phyloP scores from a whole-genome alignment of 2,797 vertebrate genomes.

The Fringilla coelebs region DNA sequence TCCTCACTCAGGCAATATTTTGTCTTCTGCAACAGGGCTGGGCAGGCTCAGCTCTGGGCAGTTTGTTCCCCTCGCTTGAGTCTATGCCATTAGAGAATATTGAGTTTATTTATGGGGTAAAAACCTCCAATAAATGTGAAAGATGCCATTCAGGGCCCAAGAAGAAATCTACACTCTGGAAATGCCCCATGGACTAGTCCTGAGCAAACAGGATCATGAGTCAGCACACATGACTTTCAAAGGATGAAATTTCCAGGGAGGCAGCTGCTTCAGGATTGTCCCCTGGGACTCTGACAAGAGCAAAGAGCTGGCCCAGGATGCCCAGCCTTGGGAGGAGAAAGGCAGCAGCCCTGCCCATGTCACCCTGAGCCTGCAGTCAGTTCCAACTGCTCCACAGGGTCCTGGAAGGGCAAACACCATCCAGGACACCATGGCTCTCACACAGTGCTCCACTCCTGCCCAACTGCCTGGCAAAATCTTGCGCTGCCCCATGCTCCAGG shows the following conservation, averaged over 20 bases:
- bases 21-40: neutral
- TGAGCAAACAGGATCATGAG: neutral
- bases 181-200: neutral
- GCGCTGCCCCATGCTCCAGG: neutral
- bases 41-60: neutral
- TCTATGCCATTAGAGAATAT: neutral
- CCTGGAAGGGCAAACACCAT: neutral
- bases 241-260: neutral
- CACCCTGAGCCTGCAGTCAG: neutral
- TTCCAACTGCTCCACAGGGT: neutral
- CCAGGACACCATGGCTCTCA: neutral
- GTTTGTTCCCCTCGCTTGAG: neutral
- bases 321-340: neutral
- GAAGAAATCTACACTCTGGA: neutral
- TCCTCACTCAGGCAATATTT: neutral
- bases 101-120: neutral
- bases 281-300: neutral
- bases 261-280: neutral
- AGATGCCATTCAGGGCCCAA: neutral
- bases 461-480: neutral
- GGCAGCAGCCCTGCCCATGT: neutral
- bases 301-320: neutral
- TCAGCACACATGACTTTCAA: neutral
- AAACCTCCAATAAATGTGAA: neutral
- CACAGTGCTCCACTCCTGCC: accelerated